Evolutionary conservation across 1,140 invertebrate genomes (phyloP).

Genomic region (Brachionus rotundiformis): DNA sequence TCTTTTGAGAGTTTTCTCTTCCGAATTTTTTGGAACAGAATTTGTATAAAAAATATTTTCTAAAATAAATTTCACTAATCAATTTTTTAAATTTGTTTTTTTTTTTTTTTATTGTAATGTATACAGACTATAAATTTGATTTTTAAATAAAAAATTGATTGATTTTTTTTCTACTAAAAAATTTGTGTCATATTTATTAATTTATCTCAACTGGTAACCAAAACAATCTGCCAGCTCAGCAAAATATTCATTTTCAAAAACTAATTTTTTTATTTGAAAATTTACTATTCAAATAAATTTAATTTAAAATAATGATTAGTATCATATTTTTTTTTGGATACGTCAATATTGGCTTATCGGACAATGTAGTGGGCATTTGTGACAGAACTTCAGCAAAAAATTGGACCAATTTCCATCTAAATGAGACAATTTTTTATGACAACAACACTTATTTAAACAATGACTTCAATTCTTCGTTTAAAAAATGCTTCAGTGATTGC

Average conservation of each 20-base stretch:
- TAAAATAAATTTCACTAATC: neutral
- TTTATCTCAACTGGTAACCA: neutral
- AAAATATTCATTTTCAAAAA: too few species aligned
- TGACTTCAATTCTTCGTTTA: neutral
- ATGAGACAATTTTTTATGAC: neutral
- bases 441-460: neutral
- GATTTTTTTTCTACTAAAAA: neutral
- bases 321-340: neutral
- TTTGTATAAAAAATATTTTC: neutral
- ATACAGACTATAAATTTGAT: neutral
- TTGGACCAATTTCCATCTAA: neutral
- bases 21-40: constrained; percentile 2
- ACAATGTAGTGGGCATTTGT: neutral
- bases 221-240: neutral
- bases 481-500: neutral
- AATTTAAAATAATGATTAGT: neutral
- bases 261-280: too few species aligned
- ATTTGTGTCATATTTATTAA: constrained; percentile 1
- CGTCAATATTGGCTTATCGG: neutral
- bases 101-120: too few species aligned
- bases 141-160: constrained; percentile 17
- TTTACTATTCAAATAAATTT: too few species aligned
- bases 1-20: neutral
- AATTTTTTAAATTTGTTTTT: neutral
- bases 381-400: neutral